Evolutionary conservation across 2,888 invertebrate species (phyloP), one percentile per base, ranked within the genome.

Genomic region (Drosophila phalerata): DNA sequence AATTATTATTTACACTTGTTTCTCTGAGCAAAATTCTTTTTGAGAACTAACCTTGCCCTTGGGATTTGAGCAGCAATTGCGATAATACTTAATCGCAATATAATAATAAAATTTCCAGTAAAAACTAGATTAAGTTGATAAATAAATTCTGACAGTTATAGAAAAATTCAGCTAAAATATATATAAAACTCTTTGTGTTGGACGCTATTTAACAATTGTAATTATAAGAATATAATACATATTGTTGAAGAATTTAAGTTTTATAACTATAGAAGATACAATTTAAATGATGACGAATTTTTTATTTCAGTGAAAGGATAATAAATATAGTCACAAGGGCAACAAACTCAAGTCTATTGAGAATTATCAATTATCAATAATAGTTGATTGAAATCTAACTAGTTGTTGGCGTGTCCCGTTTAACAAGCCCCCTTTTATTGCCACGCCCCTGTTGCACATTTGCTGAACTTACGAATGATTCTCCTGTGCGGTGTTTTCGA

Each of bases 401-500:
- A 77, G 69, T 67, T 64, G n/a, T 22, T 79, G 64, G 73, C 73
- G 80, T 82, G 76, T 32, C 51, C 42, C 10, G 28, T 11, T 34
- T 2, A 17, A 6, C 34, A 32, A 10, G 17, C 19, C 43, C 37
- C 11, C 30, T n/a, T 10, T 4, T 38, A 0, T 19, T 17, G n/a
- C 15, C n/a, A 22, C 13, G n/a, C 42, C 17, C 2, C 8, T 17
- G 13, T 37, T 5, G 34, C 5, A 5, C 13, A 37, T 6, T 32
- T 32, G 32, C 11, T 32, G 8, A 15, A 83, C 85, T 88, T 79
- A 85, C 85, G 75, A 66, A 38, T 73, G 63, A 34, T 66, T 74
- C 65, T 88, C 85, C 53, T 58, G 81, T 6, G 79, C 81, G 11
- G 69, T 68, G 28, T 76, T 79, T 11, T 78, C 83, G 13, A 34